Conservation (phyloP, 2,888 invertebrate genomes). For the Drosophila heteroneura region DNA sequence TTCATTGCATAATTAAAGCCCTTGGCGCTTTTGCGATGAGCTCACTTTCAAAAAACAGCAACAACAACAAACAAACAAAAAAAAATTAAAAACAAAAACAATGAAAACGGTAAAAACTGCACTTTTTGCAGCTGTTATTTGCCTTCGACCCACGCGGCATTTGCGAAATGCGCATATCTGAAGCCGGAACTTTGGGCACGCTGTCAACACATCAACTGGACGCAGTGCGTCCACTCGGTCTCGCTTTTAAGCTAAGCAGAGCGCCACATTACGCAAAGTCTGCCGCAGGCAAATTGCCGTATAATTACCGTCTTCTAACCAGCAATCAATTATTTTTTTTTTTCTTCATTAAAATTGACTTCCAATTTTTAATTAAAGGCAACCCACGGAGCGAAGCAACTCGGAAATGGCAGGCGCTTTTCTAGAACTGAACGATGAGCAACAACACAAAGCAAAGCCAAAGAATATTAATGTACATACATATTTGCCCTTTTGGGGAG, state of each 20-base stretch:
- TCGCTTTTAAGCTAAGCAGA: slow-evolving; percentile 50
- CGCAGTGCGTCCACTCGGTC: slow-evolving; percentile 52
- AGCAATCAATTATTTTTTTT: slow-evolving; percentile 50
- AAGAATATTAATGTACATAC: slow-evolving; percentile 6
- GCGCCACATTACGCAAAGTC: slow-evolving; percentile 21
- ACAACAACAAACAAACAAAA: not conserved
- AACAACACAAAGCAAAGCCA: slow-evolving; percentile 21
- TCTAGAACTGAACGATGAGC: slow-evolving; percentile 56
- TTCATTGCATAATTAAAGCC: slow-evolving; percentile 33
- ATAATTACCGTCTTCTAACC: slow-evolving; percentile 43
- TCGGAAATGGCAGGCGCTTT: slow-evolving; percentile 32
- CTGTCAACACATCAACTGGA: slow-evolving; percentile 57
- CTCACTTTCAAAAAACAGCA: slow-evolving; percentile 48
- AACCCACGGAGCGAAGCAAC: slow-evolving; percentile 26
- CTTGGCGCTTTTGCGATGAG: slow-evolving; percentile 18
- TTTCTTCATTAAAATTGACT: slow-evolving; percentile 37
- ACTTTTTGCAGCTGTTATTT: slow-evolving; percentile 12
- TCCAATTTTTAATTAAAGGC: slow-evolving; percentile 69
- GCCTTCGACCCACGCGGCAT: slow-evolving; percentile 46
- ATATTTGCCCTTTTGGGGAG: not conserved
- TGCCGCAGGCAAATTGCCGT: slow-evolving; percentile 40
- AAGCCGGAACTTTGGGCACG: slow-evolving; percentile 40
- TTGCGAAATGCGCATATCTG: slow-evolving; percentile 33
- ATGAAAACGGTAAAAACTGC: slow-evolving; percentile 4
- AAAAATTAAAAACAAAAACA: slow-evolving; percentile 10